Base-by-base conservation (phyloP, 2,113 vertebrate genomes). In the Athene noctua region DNA sequence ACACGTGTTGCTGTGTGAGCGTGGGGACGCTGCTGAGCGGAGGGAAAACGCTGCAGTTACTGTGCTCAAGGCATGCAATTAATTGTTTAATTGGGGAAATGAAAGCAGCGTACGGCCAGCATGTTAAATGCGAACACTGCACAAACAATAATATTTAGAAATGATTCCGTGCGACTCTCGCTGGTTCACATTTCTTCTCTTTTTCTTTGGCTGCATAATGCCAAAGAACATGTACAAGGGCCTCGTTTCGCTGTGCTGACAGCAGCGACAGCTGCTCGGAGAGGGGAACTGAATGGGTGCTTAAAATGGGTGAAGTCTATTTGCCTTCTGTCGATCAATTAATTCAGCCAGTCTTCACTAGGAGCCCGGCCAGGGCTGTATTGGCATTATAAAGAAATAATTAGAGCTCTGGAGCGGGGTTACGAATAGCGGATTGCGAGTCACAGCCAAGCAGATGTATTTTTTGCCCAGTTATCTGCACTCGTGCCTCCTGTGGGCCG, bases 311-410 rank as follows among this genome's bases (percentile, higher is more conserved):
- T n/a, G 79, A 88, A 86, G 81, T 12, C 88, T 75, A 15, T 95
- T 90, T 92, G 90, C 94, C 92, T 88, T 82, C 95, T 88, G 94
- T 52, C 11, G 13, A 52, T 85, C 85, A 75, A 61, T 95, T 92
- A 90, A 88, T 82, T 79, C 85, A 72, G 92, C 47, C 66, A 65
- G 70, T 46, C 61, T 47, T 46, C 3, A 2, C 62, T 6, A 13
- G 7, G 38, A 88, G 78, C 92, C 74, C 15, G 73, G 80, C 92
- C 57, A n/a, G 92, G 77, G 66, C 70, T 46, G 2, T 16, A 4
- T 6, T 70, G 94, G 73, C 78, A 14, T 94, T 26, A 1, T 15
- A 67, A 74, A 72, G 90, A 81, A 75, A 81, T 68, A 78, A 94
- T 85, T 30, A 68, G 94, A 55, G 84, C 65, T 79, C 73, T 58